These are phyloP conservation scores for Nasonovia ribisnigri DNA, from an alignment of 2,888 invertebrate species.

Conservation along the genomic window DNA sequence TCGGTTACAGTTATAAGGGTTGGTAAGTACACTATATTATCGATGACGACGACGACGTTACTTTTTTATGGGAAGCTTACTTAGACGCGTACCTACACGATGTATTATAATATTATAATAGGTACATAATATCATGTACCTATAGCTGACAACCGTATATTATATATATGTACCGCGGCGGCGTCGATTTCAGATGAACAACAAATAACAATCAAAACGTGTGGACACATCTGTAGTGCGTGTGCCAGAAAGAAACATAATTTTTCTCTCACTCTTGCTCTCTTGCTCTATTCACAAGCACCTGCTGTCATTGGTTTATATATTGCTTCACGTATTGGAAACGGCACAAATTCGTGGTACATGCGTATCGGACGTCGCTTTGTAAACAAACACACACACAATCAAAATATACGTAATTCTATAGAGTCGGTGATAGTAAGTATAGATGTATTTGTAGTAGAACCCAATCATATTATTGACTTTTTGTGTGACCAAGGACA, in stretches of 20 bases:
- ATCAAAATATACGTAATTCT: conserved; percentile 50
- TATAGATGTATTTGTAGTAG: background rate
- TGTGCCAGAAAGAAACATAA: background rate
- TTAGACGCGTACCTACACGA: background rate
- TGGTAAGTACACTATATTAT: background rate
- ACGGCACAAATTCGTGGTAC: conserved; percentile 61
- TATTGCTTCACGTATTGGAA: conserved; percentile 54
- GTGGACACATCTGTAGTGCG: conserved; percentile 10
- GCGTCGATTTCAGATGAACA: background rate
- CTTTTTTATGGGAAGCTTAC: background rate
- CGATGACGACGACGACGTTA: background rate
- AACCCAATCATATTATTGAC: conserved; percentile 64
- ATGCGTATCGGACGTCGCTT: conserved; percentile 64
- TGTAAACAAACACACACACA: conserved; percentile 38
- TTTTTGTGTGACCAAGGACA: conserved; percentile 65
- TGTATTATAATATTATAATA: background rate
- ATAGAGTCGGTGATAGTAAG: conserved; percentile 6
- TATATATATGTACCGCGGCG: background rate
- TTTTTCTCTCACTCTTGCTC: background rate
- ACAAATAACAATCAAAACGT: background rate
- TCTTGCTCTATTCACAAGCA: background rate
- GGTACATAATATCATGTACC: background rate
- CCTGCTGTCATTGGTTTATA: conserved; percentile 61
- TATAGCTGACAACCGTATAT: conserved; percentile 12
- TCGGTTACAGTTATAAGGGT: conserved; percentile 12